Conservation (phyloP, 2,888 invertebrate species). For the Pelosia muscerda region DNA sequence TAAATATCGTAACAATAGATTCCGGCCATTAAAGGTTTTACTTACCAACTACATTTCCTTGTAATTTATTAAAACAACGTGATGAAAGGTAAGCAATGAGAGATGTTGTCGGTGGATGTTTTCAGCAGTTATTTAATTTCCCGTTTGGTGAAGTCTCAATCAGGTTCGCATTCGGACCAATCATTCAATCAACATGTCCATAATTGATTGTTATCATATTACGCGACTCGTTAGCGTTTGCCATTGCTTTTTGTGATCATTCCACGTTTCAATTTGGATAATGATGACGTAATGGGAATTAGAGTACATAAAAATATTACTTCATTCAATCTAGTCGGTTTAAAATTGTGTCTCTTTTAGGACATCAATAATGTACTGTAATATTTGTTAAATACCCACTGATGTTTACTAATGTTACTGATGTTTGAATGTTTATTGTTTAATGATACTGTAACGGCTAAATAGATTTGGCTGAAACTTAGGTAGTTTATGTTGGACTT, state of each 20-base stretch:
- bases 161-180: conserved; percentile 67
- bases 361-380: background rate
- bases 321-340: background rate
- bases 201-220: conserved; percentile 74
- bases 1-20: conserved; percentile 1
- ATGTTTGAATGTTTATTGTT: too few species aligned
- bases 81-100: conserved; percentile 31
- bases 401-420: too few species aligned
- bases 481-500: too few species aligned
- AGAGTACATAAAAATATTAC: conserved; percentile 14
- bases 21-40: background rate
- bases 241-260: conserved; percentile 63
- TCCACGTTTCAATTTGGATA: conserved; percentile 45
- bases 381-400: too few species aligned
- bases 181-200: conserved; percentile 72
- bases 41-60: conserved; percentile 3
- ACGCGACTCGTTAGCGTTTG: conserved; percentile 67
- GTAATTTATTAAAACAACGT: conserved; percentile 20
- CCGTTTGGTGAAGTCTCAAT: conserved; percentile 68
- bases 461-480: too few species aligned
- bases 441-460: too few species aligned
- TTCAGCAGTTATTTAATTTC: conserved; percentile 69
- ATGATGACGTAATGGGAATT: conserved; percentile 43
- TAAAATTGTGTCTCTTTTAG: background rate
- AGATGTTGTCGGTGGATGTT: conserved; percentile 52